Conservation (phyloP, 2,797 vertebrate species). For the Hypotaenidia okinawae region DNA sequence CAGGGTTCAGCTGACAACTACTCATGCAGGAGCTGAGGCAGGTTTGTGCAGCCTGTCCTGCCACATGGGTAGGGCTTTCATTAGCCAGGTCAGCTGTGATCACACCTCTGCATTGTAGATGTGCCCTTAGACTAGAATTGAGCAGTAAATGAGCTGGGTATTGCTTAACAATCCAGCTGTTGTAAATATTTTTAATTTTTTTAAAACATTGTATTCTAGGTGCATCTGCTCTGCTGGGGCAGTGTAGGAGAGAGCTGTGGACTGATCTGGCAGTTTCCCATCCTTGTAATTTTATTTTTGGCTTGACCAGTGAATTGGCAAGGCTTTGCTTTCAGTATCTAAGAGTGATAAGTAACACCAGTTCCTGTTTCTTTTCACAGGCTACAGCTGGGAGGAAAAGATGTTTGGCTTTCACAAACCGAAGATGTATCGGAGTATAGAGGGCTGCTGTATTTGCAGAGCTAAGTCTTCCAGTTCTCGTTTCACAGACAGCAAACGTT, state of each 20-base stretch:
- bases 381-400: conserved; percentile 75
- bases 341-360: not conserved
- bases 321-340: not conserved
- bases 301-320: not conserved
- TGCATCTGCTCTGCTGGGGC: not conserved
- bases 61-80: accelerated
- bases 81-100: not conserved
- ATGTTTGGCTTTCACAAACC: conserved; percentile 99
- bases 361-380: conserved; percentile 65
- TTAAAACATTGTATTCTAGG: not conserved
- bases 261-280: not conserved
- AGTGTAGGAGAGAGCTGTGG: not conserved
- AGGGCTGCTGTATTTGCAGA: conserved; percentile 98
- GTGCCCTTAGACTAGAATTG: not conserved
- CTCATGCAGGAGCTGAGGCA: not conserved
- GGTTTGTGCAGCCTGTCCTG: not conserved
- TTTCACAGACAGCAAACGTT: conserved; percentile 98
- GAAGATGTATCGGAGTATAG: conserved; percentile 98
- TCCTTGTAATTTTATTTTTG: not conserved
- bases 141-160: not conserved
- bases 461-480: conserved; percentile 98
- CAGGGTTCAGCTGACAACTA: not conserved
- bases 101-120: not conserved
- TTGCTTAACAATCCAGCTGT: not conserved
- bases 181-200: not conserved